Conservation (phyloP, 2,797 vertebrate genomes). For the Siniperca scherzeri region DNA sequence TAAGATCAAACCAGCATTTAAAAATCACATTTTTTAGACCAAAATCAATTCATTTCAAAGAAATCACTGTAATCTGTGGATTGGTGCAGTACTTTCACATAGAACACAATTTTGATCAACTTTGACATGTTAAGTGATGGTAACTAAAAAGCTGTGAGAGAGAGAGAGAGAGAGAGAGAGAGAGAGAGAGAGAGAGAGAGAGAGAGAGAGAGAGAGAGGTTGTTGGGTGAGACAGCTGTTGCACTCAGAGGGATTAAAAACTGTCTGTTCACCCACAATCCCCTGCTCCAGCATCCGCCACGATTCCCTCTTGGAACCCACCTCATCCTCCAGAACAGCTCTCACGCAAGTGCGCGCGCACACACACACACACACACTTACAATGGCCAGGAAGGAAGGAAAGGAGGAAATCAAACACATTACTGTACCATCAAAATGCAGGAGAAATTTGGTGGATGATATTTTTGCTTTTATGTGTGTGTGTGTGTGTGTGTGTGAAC, state of each 20-base stretch:
- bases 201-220: not conserved
- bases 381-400: constrained; percentile 2
- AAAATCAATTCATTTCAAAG: not conserved
- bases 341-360: constrained; percentile 20
- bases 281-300: constrained; percentile 58
- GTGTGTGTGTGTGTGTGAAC: not conserved
- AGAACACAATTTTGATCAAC: not conserved
- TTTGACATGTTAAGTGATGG: not conserved
- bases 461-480: constrained; percentile 7
- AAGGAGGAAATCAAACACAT: constrained; percentile 39
- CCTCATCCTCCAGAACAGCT: constrained; percentile 58
- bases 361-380: not conserved
- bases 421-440: constrained; percentile 22
- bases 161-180: not conserved
- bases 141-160: not conserved
- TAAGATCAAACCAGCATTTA: not conserved
- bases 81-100: not conserved
- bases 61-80: not conserved
- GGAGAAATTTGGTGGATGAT: constrained; percentile 20
- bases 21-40: not conserved
- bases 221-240: constrained; percentile 66
- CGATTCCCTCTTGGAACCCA: constrained; percentile 54
- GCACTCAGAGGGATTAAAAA: constrained; percentile 73
- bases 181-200: not conserved
- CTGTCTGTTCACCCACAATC: constrained; percentile 66